Percentiles rank a stretch among this genome's conserved stretches.
Conservation (phyloP, 1,140 invertebrate genomes). For the Olivierus martensii region DNA sequence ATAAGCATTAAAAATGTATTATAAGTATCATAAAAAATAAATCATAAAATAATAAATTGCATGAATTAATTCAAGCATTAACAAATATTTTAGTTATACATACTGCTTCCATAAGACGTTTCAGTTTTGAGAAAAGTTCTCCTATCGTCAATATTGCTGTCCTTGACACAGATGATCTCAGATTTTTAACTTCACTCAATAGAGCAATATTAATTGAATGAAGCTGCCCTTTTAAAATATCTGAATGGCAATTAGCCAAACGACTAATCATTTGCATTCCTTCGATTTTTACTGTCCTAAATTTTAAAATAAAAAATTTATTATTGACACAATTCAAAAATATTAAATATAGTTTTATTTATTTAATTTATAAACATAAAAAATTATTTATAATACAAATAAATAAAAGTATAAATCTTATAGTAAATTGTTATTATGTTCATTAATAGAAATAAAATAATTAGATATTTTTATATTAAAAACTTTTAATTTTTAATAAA, state of each 20-base stretch:
- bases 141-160: constrained; percentile 62
- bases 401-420: too few species aligned
- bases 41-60: too few species aligned
- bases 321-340: not conserved
- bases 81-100: too few species aligned
- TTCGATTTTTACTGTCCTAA: constrained; percentile 63
- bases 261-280: constrained; percentile 56
- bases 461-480: too few species aligned
- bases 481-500: too few species aligned
- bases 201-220: constrained; percentile 51
- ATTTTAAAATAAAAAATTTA: constrained; percentile 11
- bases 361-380: too few species aligned
- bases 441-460: too few species aligned
- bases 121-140: constrained; percentile 52
- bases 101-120: constrained; percentile 59
- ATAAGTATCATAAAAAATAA: too few species aligned
- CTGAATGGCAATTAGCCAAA: constrained; percentile 53
- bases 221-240: constrained; percentile 41
- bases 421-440: too few species aligned
- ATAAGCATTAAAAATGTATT: too few species aligned
- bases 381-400: too few species aligned
- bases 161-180: constrained; percentile 78
- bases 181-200: constrained; percentile 56
- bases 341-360: not conserved
- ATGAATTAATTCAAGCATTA: too few species aligned